These are phyloP conservation scores for Zaprionus lachaisei DNA, from an alignment of 1,140 invertebrate genomes.

Conservation along the genomic window DNA sequence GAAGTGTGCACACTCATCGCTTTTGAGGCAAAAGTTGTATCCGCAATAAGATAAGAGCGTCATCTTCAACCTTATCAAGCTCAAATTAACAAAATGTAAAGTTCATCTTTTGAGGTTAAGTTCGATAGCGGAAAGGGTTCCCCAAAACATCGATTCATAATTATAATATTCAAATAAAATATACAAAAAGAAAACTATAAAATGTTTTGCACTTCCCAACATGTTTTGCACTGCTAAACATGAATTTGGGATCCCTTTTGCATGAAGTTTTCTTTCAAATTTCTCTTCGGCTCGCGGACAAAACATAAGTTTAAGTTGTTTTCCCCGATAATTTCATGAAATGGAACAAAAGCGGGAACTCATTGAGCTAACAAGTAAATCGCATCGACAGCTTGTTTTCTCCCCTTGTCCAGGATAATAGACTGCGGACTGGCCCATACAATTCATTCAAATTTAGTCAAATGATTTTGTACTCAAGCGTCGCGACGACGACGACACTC, in stretches of 20 bases:
- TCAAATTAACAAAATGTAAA: neutral
- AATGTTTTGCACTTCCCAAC: neutral
- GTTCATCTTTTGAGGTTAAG: neutral
- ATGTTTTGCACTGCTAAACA: neutral
- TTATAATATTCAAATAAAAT: neutral
- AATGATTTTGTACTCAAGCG: slow-evolving; percentile 42
- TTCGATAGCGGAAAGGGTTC: neutral
- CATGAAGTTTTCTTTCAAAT: neutral
- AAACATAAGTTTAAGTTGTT: neutral
- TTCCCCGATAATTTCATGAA: slow-evolving; percentile 2
- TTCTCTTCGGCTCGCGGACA: neutral
- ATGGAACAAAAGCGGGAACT: neutral
- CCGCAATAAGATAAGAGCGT: neutral
- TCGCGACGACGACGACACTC: slow-evolving; percentile 31
- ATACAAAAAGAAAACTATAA: neutral
- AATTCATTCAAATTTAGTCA: slow-evolving; percentile 34
- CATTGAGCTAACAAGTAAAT: slow-evolving; percentile 7
- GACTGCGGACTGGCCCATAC: slow-evolving; percentile 4
- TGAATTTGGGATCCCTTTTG: neutral
- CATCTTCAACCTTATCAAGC: neutral
- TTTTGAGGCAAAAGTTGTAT: neutral
- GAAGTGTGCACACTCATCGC: slow-evolving; percentile 12
- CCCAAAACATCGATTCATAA: neutral
- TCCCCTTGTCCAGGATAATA: neutral
- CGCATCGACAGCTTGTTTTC: slow-evolving; percentile 5